Evolutionary conservation across 2,888 invertebrate genomes (phyloP).

Genomic region (Heliconius charithonia): DNA sequence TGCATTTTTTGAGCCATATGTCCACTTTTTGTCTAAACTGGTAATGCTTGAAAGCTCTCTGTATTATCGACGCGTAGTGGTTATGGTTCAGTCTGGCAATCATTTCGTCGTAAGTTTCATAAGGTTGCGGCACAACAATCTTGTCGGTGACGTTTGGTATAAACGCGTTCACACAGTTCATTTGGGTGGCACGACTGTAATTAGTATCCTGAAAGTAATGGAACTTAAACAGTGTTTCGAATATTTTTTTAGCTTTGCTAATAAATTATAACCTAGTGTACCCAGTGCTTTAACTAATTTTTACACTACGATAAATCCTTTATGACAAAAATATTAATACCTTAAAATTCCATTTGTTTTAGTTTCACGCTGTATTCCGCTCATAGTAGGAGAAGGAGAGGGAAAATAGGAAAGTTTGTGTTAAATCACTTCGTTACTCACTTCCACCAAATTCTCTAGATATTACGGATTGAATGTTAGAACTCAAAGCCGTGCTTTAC

Average conservation of each 20-base stretch:
- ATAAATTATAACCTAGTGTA: not conserved
- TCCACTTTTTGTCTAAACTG: conserved; percentile 74
- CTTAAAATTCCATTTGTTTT: too few relatives aligned
- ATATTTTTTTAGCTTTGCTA: not conserved
- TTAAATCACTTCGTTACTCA: too few relatives aligned
- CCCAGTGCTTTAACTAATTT: too few relatives aligned
- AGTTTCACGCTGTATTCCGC: too few relatives aligned
- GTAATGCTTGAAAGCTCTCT: conserved; percentile 85
- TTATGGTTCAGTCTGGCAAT: conserved; percentile 82
- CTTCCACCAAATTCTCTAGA: too few relatives aligned
- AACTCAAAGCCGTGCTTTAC: not conserved
- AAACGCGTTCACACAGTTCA: conserved; percentile 81
- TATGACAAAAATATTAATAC: too few relatives aligned
- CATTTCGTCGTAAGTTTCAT: conserved; percentile 87
- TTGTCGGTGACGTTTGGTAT: conserved; percentile 86
- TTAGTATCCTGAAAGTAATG: conserved; percentile 74
- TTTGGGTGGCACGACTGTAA: conserved; percentile 85
- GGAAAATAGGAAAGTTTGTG: too few relatives aligned
- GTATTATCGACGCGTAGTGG: conserved; percentile 85
- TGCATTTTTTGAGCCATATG: conserved; percentile 72
- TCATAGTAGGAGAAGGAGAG: too few relatives aligned
- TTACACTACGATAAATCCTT: too few relatives aligned
- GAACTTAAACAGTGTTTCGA: too few relatives aligned
- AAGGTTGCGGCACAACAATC: conserved; percentile 84
- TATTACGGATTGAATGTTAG: not conserved